Base-by-base conservation (phyloP, 1,140 invertebrate genomes). In the Drosophila parabipectinata region DNA sequence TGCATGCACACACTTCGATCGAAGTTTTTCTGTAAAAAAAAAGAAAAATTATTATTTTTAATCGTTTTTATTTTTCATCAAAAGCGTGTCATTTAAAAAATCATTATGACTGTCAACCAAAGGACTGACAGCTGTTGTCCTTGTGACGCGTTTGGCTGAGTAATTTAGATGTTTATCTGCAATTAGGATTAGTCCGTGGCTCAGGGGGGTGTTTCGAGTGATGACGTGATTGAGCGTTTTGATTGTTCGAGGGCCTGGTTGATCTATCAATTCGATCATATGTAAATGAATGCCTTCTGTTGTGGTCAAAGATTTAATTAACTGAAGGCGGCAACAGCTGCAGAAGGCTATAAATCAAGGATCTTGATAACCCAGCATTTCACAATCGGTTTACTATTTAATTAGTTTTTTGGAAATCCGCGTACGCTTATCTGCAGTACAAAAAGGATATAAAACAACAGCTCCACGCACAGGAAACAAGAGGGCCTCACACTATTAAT, bases 211-310 rank as follows among this genome's bases (percentile, higher is more conserved):
- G 77, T 34, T 83, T 37, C 44, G 34, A 24, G 44, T 37, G 69
- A 56, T 59, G 77, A 47, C 37, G 69, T 78, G 82, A 85, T 85
- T 82, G 81, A 81, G 34, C 37, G 32, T 50, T 77, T 52, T 26
- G 66, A 69, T 69, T 69, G 66, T 37, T 37, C 34, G 21, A 32
- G 47, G 54, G 44, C 55, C 34, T 12, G 54, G 32, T 77, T 88
- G 76, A 88, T 88, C 76, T 83, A 68, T 88, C 83, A 88, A 88
- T 87, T 73, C 69, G 79, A 82, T 88, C 83, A 47, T 88, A 88
- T 88, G 83, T 88, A 88, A 88, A 88, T 88, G 66, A 64, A 64
- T 55, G 64, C 26, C 41, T 58, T 58, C 45, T 45, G 34, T 68
- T 84, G 60, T 52, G 61, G 56, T 67, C 63, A 56, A 53, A 50